phyloP scores from a whole-genome alignment of 2,888 invertebrate genomes.

The Cheilosia grossa region DNA sequence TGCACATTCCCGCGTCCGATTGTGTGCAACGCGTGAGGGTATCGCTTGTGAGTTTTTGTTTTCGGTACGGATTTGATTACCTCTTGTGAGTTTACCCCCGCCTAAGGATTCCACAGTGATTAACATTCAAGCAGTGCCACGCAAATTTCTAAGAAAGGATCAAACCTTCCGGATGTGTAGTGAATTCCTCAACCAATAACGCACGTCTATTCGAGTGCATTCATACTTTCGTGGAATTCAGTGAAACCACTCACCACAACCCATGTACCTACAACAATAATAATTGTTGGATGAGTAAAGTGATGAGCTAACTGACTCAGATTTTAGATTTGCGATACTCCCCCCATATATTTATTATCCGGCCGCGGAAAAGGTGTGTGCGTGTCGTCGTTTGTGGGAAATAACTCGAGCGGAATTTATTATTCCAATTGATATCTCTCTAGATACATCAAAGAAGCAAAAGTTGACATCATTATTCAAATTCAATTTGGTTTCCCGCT shows the following conservation, averaged over 20 bases:
- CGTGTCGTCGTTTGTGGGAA: constrained; percentile 36
- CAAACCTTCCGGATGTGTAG: constrained; percentile 40
- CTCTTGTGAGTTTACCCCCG: neutral
- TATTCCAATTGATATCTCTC: constrained; percentile 7
- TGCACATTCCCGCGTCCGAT: constrained; percentile 42
- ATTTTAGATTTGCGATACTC: constrained; percentile 44
- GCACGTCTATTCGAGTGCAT: neutral
- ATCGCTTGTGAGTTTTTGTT: constrained; percentile 10
- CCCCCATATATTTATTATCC: constrained; percentile 18
- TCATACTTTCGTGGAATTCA: constrained; percentile 10
- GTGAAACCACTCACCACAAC: constrained; percentile 57
- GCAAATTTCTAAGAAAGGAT: constrained; percentile 54
- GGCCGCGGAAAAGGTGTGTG: constrained; percentile 49
- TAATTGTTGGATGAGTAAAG: constrained; percentile 46
- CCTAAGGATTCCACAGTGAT: constrained; percentile 34
- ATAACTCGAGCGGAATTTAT: constrained; percentile 65
- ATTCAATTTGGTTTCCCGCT: constrained; percentile 2
- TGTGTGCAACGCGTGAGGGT: constrained; percentile 66
- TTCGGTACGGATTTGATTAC: constrained; percentile 54
- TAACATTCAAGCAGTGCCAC: constrained; percentile 53
- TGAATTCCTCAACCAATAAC: neutral
- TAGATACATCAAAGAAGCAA: constrained; percentile 29
- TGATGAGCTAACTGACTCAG: constrained; percentile 59
- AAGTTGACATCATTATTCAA: constrained; percentile 65
- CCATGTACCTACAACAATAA: constrained; percentile 16